Evolutionary conservation across 2,113 vertebrate species (phyloP).

Genomic region (Neogobius melanostomus): DNA sequence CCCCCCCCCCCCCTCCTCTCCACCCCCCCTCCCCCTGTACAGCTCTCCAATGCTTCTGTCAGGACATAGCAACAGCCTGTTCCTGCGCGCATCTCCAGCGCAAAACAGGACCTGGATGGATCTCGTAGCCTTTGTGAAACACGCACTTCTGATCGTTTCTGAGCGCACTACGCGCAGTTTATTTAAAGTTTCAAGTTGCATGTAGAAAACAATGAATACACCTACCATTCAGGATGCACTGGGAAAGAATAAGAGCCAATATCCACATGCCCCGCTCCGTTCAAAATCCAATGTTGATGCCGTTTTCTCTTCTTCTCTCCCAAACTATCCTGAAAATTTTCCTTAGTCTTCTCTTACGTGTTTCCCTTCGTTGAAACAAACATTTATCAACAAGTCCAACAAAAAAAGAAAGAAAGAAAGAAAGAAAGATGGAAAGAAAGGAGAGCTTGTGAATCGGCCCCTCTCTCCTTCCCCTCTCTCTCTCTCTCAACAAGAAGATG

Average conservation of each 20-base stretch:
- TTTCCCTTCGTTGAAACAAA: conserved; percentile 44
- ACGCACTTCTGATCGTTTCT: not conserved
- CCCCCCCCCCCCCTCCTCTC: not conserved
- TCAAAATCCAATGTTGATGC: conserved; percentile 81
- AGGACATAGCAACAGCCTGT: conserved; percentile 65
- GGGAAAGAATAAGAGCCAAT: conserved; percentile 92
- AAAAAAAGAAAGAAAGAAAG: conserved; percentile 31
- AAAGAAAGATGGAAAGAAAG: conserved; percentile 23
- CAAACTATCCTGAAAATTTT: conserved; percentile 39
- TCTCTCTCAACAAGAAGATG: conserved; percentile 64
- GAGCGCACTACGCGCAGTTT: conserved; percentile 9
- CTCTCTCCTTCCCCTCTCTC: conserved; percentile 37
- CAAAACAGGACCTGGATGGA: conserved; percentile 1
- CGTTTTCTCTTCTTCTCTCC: conserved; percentile 74
- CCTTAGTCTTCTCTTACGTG: conserved; percentile 56
- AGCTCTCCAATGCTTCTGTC: conserved; percentile 35
- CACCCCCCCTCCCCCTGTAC: not conserved
- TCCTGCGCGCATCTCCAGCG: conserved; percentile 16
- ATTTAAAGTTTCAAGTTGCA: conserved; percentile 49
- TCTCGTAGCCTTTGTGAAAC: not conserved
- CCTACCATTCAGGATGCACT: conserved; percentile 96
- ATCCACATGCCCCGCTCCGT: conserved; percentile 96
- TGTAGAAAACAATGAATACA: conserved; percentile 36
- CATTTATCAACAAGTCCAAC: conserved; percentile 66
- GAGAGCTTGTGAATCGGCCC: conserved; percentile 52